Conservation (phyloP, 2,797 vertebrate genomes). For the Scyliorhinus canicula region DNA sequence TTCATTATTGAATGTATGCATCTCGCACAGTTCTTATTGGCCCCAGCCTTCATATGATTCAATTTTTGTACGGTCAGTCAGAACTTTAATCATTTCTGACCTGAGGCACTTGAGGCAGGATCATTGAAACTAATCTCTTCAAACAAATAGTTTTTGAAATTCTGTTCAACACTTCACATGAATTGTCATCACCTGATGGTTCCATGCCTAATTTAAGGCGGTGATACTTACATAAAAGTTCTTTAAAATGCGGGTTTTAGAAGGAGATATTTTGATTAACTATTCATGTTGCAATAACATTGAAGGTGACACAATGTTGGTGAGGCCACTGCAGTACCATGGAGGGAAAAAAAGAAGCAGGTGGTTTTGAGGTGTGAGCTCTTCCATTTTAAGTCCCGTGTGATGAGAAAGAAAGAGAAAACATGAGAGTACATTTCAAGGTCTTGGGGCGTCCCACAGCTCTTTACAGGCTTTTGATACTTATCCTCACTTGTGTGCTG, state of each 20-base stretch:
- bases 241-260: background rate
- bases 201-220: background rate
- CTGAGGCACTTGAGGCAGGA: background rate
- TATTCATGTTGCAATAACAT: background rate
- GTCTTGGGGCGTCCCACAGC: background rate
- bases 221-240: background rate
- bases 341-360: background rate
- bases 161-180: background rate
- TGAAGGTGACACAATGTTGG: background rate
- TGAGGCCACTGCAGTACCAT: background rate
- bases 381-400: background rate
- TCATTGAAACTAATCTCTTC: background rate
- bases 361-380: background rate
- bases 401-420: background rate
- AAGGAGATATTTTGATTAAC: background rate
- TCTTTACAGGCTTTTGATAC: background rate
- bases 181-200: background rate
- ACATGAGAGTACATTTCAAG: background rate
- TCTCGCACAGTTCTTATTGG: background rate
- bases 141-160: conserved; percentile 24
- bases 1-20: background rate
- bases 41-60: background rate
- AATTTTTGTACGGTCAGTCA: background rate
- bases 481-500: no score
- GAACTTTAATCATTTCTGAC: background rate